Evolutionary conservation across 2,797 vertebrate species (phyloP), one percentile per base, ranked within the genome.

Genomic region (Ispidina picta): DNA sequence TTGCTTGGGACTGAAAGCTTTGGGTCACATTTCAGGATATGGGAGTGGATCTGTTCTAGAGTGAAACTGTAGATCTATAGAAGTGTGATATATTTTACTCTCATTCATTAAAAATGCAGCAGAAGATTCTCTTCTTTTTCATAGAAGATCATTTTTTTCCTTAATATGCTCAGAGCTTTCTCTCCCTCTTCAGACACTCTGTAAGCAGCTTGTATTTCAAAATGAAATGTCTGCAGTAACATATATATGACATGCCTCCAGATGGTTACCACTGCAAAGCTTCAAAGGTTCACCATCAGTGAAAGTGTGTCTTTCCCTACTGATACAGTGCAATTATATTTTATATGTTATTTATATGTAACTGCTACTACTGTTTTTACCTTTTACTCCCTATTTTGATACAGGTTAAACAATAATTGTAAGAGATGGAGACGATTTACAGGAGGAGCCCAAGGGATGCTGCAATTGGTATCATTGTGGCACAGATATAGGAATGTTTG

Each of bases 321-420:
- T 31, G 48, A 33, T 59, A 44, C 12, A 35, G 12, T 2, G 9
- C 35, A 17, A 60, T 65, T 29, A 51, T 60, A 64, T 73, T 55
- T 55, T 55, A 65, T 29, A 68, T 64, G 28, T 59, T 46, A 54
- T 69, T 80, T 55, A 72, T 26, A 72, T 68, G 28, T 52, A 54
- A 49, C 65, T 83, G 25, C 15, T 88, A 17, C 78, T 83, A 17
- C n/a, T 62, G 19, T 10, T 72, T 35, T 39, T 37, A 76, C 6
- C 26, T 64, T 71, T 68, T 31, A 39, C 8, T 72, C 9, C 64
- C 9, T 49, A 6, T 71, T 84, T 82, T 75, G 18, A 26, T 28
- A n/a, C 1, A 1, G 1, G 2, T 41, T 75, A 62, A 73, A 62
- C 25, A 74, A 35, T 16, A 82, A 56, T 15, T 2, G 0, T 55